These are phyloP conservation scores for Rhagoletis pomonella DNA, from an alignment of 1,140 invertebrate species.

Conservation along the genomic window DNA sequence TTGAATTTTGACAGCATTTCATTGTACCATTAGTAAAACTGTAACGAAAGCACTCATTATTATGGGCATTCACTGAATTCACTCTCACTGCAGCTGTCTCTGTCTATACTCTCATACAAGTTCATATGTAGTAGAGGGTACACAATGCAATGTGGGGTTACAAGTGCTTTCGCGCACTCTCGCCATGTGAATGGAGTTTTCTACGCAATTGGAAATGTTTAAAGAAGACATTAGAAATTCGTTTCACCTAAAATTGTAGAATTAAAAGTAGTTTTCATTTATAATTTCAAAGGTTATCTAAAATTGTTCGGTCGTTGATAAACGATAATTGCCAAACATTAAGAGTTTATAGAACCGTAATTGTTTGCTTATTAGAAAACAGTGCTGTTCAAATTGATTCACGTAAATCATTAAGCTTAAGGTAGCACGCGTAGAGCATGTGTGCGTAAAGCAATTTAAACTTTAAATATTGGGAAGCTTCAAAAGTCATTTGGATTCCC, in stretches of 20 bases:
- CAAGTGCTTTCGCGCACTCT: neutral
- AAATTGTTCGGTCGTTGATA: neutral
- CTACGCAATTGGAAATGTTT: neutral
- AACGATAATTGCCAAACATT: neutral
- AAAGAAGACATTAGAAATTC: constrained; percentile 43
- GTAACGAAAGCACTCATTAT: constrained; percentile 43
- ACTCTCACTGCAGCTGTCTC: constrained; percentile 3
- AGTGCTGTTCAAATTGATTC: neutral
- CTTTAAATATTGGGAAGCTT: too few species aligned
- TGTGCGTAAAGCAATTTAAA: too few species aligned
- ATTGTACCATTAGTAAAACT: constrained; percentile 37
- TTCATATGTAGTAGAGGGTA: neutral
- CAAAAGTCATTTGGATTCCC: too few species aligned
- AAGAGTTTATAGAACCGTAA: neutral
- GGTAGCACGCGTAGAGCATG: too few species aligned
- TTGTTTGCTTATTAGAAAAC: neutral
- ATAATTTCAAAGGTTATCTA: neutral
- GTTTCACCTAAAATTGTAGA: neutral
- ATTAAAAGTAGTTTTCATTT: neutral
- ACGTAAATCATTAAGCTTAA: too few species aligned
- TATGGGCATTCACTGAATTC: constrained; percentile 30
- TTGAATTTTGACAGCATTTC: constrained; percentile 49
- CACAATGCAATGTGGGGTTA: neutral
- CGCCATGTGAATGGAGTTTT: neutral
- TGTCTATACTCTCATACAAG: neutral